Conservation (phyloP, 2,113 vertebrate genomes). For the Periophthalmus modestus region DNA sequence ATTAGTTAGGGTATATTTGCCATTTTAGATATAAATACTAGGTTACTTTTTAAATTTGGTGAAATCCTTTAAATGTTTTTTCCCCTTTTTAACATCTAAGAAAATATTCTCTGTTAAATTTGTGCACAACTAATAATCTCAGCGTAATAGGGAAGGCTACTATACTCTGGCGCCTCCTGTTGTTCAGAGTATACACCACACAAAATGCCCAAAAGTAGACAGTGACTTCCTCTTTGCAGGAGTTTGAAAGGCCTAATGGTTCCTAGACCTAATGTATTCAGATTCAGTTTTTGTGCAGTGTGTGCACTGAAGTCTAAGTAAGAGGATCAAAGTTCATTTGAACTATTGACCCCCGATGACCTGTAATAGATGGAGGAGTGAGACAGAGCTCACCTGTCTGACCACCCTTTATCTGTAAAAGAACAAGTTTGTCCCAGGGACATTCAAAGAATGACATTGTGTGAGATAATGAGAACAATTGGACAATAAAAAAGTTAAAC, state of each 20-base stretch:
- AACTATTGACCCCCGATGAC: slow-evolving; percentile 54
- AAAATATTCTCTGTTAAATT: neutral
- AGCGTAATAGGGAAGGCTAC: neutral
- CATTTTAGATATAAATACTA: neutral
- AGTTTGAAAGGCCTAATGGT: neutral
- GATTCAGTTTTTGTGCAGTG: slow-evolving; percentile 1
- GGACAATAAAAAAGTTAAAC: neutral
- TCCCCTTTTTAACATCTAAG: no score
- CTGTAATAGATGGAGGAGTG: slow-evolving; percentile 46
- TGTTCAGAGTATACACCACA: neutral
- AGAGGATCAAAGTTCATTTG: slow-evolving; percentile 11
- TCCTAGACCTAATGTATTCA: neutral
- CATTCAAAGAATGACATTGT: neutral
- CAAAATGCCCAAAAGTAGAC: neutral
- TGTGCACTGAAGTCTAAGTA: neutral
- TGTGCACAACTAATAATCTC: neutral
- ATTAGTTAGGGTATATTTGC: neutral
- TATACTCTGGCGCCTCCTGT: neutral
- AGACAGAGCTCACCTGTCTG: slow-evolving; percentile 27
- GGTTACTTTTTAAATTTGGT: neutral
- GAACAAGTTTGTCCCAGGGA: neutral
- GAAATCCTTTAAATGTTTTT: no score
- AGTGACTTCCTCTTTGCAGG: neutral
- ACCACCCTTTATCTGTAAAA: slow-evolving; percentile 13
- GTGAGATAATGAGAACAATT: neutral